Conservation (phyloP, 1,140 invertebrate species). For the Apis florea region DNA sequence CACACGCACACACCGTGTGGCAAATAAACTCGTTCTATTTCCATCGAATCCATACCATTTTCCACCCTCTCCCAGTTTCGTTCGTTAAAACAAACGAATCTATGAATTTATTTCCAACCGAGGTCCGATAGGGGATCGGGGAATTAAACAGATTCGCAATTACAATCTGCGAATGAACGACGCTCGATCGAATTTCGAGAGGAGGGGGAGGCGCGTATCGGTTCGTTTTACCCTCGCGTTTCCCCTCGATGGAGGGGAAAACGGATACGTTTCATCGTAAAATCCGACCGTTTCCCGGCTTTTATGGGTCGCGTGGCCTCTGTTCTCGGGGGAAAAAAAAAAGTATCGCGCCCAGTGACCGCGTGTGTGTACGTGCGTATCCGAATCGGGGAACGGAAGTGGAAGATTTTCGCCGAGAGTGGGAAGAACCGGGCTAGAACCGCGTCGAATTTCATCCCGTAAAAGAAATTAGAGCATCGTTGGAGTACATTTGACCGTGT, state of each 20-base stretch:
- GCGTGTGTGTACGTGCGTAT: neutral
- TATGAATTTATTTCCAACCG: slow-evolving; percentile 17
- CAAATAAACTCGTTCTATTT: slow-evolving; percentile 11
- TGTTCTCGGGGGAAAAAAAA: neutral
- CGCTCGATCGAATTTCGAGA: slow-evolving; percentile 16
- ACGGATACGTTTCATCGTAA: slow-evolving; percentile 13
- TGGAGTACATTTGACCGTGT: slow-evolving; percentile 25
- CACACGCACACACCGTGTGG: neutral
- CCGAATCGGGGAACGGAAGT: slow-evolving; percentile 22
- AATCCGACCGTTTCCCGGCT: slow-evolving; percentile 14
- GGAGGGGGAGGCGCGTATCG: neutral
- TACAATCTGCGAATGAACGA: slow-evolving; percentile 13
- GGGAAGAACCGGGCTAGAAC: slow-evolving; percentile 33
- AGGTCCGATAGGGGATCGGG: neutral
- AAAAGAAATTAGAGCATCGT: slow-evolving; percentile 65
- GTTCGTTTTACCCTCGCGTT: slow-evolving; percentile 2
- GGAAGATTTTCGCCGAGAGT: neutral
- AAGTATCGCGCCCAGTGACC: neutral
- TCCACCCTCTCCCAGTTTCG: neutral
- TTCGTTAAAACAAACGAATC: slow-evolving; percentile 26
- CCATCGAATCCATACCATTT: neutral
- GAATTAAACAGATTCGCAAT: slow-evolving; percentile 14
- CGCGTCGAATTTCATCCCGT: slow-evolving; percentile 68
- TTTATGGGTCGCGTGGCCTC: slow-evolving; percentile 27
- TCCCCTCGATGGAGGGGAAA: neutral